These are phyloP conservation scores for Stegostoma tigrinum DNA, from an alignment of 2,113 vertebrate species.

Conservation along the genomic window DNA sequence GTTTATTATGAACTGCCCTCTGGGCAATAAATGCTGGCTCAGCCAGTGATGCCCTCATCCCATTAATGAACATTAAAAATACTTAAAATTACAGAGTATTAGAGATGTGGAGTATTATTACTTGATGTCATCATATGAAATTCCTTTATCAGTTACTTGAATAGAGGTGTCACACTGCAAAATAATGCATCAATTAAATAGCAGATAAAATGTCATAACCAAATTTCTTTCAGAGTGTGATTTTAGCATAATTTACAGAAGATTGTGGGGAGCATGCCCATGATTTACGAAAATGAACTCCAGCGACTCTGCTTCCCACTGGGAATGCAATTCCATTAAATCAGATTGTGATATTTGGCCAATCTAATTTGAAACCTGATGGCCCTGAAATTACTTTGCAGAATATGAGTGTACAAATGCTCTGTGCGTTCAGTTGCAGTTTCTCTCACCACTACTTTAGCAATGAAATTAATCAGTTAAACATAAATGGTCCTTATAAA, in stretches of 20 bases:
- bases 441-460: constrained; percentile 8
- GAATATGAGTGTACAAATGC: background rate
- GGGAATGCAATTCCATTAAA: constrained; percentile 32
- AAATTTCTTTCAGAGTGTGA: background rate
- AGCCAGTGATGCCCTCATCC: too few species aligned
- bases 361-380: constrained; percentile 21
- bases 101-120: background rate
- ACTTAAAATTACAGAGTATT: background rate
- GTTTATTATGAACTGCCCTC: too few species aligned
- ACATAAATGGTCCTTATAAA: constrained; percentile 1
- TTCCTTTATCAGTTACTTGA: background rate
- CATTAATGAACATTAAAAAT: background rate
- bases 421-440: background rate
- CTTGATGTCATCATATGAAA: background rate
- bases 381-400: background rate
- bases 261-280: background rate
- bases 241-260: background rate
- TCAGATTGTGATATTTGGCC: constrained; percentile 4
- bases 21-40: too few species aligned
- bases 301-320: background rate
- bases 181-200: background rate
- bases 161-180: background rate
- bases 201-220: background rate
- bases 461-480: background rate
- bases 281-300: constrained; percentile 27